These are phyloP conservation scores for Semicossyphus pulcher DNA, from an alignment of 2,113 vertebrate species.

Conservation along the genomic window DNA sequence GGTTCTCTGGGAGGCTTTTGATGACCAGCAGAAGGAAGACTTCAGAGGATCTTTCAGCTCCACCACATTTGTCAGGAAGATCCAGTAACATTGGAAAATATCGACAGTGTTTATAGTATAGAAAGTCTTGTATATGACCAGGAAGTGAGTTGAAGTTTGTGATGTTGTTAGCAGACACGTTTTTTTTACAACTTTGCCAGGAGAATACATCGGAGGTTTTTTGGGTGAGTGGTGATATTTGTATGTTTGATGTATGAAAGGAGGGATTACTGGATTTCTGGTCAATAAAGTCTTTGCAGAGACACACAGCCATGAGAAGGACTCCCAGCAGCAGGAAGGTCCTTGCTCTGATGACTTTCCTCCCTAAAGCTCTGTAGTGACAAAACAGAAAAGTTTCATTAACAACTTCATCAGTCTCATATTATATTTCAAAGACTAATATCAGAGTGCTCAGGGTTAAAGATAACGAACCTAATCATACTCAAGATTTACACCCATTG, in stretches of 20 bases:
- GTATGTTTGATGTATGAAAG: no score
- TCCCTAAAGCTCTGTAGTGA: background rate
- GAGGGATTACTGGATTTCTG: background rate
- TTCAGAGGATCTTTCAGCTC: background rate
- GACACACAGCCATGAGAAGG: background rate
- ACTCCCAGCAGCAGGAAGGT: background rate
- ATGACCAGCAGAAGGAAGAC: conserved; percentile 83
- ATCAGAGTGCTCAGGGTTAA: background rate
- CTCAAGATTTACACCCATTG: no score
- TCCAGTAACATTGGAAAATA: background rate
- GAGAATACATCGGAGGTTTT: background rate
- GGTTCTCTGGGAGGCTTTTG: conserved; percentile 84
- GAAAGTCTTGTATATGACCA: background rate
- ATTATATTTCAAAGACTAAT: no score
- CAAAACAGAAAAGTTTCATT: background rate
- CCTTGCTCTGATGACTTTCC: background rate
- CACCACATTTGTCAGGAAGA: background rate
- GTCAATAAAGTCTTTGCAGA: background rate
- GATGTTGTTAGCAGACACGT: background rate
- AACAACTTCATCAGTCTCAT: background rate
- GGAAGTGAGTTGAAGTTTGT: background rate
- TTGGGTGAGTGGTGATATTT: background rate
- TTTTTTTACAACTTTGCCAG: background rate
- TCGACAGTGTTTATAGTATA: background rate
- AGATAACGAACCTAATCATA: background rate